These are phyloP conservation scores for Anser cygnoides DNA, from an alignment of 2,113 vertebrate genomes.

Conservation along the genomic window DNA sequence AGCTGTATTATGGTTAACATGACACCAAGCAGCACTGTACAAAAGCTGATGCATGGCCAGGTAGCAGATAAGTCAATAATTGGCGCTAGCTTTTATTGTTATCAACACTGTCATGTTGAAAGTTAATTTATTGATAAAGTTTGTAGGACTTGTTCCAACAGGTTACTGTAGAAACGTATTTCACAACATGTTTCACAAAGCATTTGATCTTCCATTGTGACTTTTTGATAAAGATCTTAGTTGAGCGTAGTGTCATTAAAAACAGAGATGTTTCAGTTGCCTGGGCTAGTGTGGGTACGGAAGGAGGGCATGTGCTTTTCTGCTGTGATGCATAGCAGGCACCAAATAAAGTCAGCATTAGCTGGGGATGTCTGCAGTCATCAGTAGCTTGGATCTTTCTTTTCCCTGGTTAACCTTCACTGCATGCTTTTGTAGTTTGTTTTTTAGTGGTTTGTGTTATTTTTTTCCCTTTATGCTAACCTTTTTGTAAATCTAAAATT, in stretches of 20 bases:
- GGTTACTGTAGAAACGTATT: neutral
- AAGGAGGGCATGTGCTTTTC: neutral
- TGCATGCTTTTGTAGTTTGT: neutral
- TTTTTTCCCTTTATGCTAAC: neutral
- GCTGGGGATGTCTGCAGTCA: neutral
- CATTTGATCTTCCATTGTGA: neutral
- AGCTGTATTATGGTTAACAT: neutral
- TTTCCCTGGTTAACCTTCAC: neutral
- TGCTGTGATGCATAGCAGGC: neutral
- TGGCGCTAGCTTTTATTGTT: constrained; percentile 27
- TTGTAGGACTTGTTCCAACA: neutral
- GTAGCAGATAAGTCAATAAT: constrained; percentile 29
- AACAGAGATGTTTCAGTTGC: neutral
- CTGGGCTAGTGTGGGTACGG: neutral
- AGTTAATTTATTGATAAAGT: constrained; percentile 15
- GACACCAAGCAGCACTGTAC: constrained; percentile 11
- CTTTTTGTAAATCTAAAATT: neutral
- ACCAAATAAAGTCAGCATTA: neutral
- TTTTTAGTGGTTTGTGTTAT: neutral
- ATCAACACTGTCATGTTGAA: neutral
- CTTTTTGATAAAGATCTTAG: neutral
- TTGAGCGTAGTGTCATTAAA: neutral
- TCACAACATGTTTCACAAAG: constrained; percentile 3
- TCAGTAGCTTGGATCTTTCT: neutral
- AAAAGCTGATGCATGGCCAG: neutral